phyloP scores from a whole-genome alignment of 2,888 invertebrate genomes.

The Ceraclea dissimilis region DNA sequence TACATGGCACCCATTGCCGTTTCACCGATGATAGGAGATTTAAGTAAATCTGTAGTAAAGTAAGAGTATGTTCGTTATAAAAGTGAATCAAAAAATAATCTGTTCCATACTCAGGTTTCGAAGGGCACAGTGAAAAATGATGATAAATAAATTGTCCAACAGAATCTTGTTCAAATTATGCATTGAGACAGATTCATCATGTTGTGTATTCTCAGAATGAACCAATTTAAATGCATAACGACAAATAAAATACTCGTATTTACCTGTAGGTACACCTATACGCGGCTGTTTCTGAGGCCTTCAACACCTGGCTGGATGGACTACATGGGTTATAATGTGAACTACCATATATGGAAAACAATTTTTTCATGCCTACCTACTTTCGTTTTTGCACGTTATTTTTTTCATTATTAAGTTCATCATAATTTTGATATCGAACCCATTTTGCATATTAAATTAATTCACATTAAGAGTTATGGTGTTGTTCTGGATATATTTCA shows the following conservation, averaged over 20 bases:
- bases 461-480: neutral
- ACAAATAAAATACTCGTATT: neutral
- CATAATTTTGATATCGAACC: neutral
- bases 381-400: neutral
- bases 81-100: too few relatives aligned
- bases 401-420: neutral
- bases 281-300: neutral
- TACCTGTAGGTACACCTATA: too few relatives aligned
- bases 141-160: too few relatives aligned
- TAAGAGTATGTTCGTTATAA: too few relatives aligned
- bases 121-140: too few relatives aligned
- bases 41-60: too few relatives aligned
- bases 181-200: too few relatives aligned
- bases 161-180: too few relatives aligned
- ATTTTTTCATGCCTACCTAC: neutral
- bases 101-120: too few relatives aligned
- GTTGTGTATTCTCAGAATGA: neutral
- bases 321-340: neutral
- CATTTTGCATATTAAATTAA: neutral
- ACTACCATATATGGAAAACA: neutral
- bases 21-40: too few relatives aligned
- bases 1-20: too few relatives aligned
- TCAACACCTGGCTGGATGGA: neutral
- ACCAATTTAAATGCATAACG: constrained; percentile 1
- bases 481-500: neutral